These are phyloP conservation scores for Imbricaverruca yamaguchii DNA, from an alignment of 2,888 invertebrate species.

Conservation along the genomic window DNA sequence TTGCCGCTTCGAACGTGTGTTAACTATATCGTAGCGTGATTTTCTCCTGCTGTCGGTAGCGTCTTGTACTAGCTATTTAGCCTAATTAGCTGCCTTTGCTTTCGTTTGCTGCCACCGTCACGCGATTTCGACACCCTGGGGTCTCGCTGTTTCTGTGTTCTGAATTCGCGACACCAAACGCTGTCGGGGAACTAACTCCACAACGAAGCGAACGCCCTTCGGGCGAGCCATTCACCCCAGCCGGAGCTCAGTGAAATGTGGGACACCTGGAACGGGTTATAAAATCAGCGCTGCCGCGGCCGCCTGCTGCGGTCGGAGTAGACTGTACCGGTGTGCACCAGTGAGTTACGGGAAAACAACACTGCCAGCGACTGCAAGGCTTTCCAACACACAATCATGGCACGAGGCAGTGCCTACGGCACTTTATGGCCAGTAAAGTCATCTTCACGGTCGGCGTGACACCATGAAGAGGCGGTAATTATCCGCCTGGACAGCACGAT, in stretches of 20 bases:
- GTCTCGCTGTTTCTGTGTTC: too few relatives aligned
- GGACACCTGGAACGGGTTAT: neutral
- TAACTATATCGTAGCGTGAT: too few relatives aligned
- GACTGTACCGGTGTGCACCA: neutral
- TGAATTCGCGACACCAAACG: too few relatives aligned
- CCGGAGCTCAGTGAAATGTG: neutral
- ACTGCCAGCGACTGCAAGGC: neutral
- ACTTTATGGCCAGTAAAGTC: neutral
- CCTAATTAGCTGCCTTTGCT: too few relatives aligned
- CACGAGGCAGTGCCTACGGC: neutral
- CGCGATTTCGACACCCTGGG: too few relatives aligned
- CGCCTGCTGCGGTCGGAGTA: neutral
- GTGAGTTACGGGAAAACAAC: slow-evolving; percentile 21
- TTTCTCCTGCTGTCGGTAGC: too few relatives aligned
- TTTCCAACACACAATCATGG: neutral
- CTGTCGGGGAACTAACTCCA: too few relatives aligned
- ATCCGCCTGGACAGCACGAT: neutral
- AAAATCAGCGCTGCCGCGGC: neutral
- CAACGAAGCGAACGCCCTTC: too few relatives aligned
- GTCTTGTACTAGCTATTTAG: too few relatives aligned
- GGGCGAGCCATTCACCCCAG: neutral
- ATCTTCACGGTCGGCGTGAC: neutral
- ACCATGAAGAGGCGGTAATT: neutral
- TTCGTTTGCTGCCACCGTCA: too few relatives aligned
- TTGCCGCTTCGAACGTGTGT: too few relatives aligned